Conservation (phyloP, 2,113 vertebrate genomes). For the Mirounga angustirostris region DNA sequence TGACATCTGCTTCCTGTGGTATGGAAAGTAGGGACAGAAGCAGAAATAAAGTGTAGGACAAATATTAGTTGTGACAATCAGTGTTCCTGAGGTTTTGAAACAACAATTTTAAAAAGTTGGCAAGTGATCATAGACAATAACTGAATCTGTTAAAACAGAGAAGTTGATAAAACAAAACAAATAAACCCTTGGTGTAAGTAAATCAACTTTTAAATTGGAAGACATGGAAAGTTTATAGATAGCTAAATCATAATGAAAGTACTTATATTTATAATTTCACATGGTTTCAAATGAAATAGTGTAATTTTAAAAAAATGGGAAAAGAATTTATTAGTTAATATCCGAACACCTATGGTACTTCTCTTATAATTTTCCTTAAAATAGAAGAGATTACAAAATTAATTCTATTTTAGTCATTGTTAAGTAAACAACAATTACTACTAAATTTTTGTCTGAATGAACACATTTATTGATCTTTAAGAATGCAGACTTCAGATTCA, state of each 20-base stretch:
- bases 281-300: background rate
- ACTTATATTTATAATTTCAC: background rate
- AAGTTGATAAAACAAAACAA: background rate
- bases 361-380: background rate
- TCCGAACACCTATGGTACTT: background rate
- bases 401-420: background rate
- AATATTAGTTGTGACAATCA: constrained; percentile 66
- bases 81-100: constrained; percentile 56
- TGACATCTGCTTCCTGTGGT: constrained; percentile 77
- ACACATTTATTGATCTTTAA: background rate
- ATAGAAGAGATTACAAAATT: background rate
- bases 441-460: background rate
- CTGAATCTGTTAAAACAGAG: background rate
- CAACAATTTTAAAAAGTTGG: constrained; percentile 48
- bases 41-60: constrained; percentile 61
- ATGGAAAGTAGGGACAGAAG: constrained; percentile 57
- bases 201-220: background rate
- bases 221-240: background rate
- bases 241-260: background rate
- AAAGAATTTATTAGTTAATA: background rate
- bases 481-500: background rate
- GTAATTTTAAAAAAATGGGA: background rate
- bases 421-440: background rate
- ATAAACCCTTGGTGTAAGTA: background rate
- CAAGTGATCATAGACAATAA: background rate